phyloP scores from a whole-genome alignment of 2,113 vertebrate genomes.

The Mesoclemmys tuberculata region DNA sequence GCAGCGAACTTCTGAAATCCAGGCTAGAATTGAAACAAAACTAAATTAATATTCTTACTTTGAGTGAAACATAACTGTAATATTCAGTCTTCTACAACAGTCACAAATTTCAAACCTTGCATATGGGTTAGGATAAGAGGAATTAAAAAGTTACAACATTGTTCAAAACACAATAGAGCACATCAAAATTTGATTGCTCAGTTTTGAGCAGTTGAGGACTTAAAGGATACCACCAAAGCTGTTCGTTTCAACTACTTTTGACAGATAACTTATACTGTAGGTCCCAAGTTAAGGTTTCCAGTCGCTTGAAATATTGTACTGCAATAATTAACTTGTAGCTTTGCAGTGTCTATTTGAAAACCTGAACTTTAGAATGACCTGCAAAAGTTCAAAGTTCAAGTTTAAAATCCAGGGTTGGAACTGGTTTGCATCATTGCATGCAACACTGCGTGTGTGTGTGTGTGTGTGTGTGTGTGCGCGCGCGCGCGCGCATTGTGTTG shows the following conservation, averaged over 20 bases:
- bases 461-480: fast-evolving
- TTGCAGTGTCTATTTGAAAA: not conserved
- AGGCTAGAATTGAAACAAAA: not conserved
- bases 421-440: not conserved
- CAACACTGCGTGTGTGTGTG: not conserved
- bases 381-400: not conserved
- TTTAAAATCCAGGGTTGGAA: not conserved
- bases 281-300: not conserved
- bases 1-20: not conserved
- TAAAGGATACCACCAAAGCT: not conserved
- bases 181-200: not conserved
- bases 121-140: not conserved
- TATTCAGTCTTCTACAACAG: not conserved
- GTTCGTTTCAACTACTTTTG: not conserved
- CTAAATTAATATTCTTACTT: not conserved
- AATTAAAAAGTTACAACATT: not conserved
- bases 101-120: not conserved
- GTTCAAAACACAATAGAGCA: not conserved
- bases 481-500: fast-evolving
- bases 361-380: not conserved
- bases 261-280: not conserved
- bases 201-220: not conserved
- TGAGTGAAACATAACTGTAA: not conserved
- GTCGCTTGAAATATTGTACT: not conserved
- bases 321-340: fast-evolving